A percentile compares a stretch with the other conserved stretches of the same genome.
Evolutionary conservation across 2,888 invertebrate genomes (phyloP).

Genomic region (Lucinisca nassula): DNA sequence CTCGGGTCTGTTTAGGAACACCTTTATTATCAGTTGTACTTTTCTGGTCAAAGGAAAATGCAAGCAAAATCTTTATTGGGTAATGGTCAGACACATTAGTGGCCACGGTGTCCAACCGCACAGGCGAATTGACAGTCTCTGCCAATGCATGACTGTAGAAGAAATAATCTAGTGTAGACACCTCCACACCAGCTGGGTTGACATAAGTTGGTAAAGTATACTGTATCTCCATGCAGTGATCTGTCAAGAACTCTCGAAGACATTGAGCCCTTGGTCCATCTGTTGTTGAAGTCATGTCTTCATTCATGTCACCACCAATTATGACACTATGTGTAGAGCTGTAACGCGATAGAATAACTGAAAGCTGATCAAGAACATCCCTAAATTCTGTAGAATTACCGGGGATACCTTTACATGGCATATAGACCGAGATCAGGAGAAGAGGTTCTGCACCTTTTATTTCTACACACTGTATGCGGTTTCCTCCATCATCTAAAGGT

Average conservation of each 20-base stretch:
- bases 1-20: neutral
- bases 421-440: neutral
- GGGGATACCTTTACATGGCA: neutral
- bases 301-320: slow-evolving; percentile 32
- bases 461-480: slow-evolving; percentile 36
- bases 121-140: neutral
- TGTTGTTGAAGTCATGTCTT: slow-evolving; percentile 9
- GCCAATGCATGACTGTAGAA: neutral
- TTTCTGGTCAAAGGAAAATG: neutral
- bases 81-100: slow-evolving; percentile 29
- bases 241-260: slow-evolving; percentile 3
- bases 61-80: neutral
- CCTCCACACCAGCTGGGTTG: slow-evolving; percentile 19
- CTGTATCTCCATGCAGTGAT: neutral
- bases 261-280: neutral
- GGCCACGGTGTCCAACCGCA: neutral
- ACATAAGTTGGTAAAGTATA: slow-evolving; percentile 1
- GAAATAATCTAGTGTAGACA: slow-evolving; percentile 26
- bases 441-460: neutral
- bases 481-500: neutral
- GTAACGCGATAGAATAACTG: neutral
- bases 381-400: neutral
- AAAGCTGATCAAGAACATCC: neutral
- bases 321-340: neutral
- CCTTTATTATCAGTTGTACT: neutral